Evolutionary conservation across 1,140 invertebrate genomes (phyloP).

Genomic region (Anagrus nilaparvatae): DNA sequence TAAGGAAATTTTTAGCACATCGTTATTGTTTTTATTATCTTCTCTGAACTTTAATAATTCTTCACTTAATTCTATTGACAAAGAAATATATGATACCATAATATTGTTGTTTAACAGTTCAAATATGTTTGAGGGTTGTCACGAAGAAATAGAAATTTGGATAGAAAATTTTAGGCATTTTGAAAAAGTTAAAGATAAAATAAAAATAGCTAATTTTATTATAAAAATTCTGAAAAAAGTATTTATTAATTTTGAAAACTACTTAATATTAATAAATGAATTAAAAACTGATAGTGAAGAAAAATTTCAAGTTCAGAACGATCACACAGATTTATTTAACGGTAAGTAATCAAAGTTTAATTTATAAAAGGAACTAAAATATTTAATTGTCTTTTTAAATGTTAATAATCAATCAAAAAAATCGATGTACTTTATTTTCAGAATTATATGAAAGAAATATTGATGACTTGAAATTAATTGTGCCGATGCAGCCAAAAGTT

Average conservation of each 20-base stretch:
- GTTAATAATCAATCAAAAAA: neutral
- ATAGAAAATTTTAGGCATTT: slow-evolving; percentile 42
- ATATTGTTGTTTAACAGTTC: slow-evolving; percentile 48
- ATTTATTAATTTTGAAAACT: slow-evolving; percentile 25
- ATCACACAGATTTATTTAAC: slow-evolving; percentile 24
- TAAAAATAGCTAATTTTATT: slow-evolving; percentile 28
- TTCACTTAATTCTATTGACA: slow-evolving; percentile 3
- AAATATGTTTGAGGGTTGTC: slow-evolving; percentile 50
- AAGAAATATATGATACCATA: slow-evolving; percentile 30
- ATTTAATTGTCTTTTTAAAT: neutral
- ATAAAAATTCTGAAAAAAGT: slow-evolving; percentile 25
- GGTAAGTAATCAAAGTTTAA: slow-evolving; percentile 14
- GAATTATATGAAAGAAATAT: slow-evolving; percentile 16
- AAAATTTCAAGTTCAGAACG: slow-evolving; percentile 12
- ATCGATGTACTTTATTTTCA: slow-evolving; percentile 9
- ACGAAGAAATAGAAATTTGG: slow-evolving; percentile 56
- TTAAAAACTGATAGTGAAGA: slow-evolving; percentile 20
- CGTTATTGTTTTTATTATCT: slow-evolving; percentile 45
- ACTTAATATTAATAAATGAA: slow-evolving; percentile 21
- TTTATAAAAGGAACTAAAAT: slow-evolving; percentile 1
- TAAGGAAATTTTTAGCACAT: slow-evolving; percentile 45
- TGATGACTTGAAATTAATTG: slow-evolving; percentile 1
- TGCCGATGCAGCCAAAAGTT: slow-evolving; percentile 15
- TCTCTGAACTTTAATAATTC: slow-evolving; percentile 21
- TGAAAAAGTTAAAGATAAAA: slow-evolving; percentile 25